phyloP scores from a whole-genome alignment of 1,140 invertebrate species.

The Elysia chlorotica region DNA sequence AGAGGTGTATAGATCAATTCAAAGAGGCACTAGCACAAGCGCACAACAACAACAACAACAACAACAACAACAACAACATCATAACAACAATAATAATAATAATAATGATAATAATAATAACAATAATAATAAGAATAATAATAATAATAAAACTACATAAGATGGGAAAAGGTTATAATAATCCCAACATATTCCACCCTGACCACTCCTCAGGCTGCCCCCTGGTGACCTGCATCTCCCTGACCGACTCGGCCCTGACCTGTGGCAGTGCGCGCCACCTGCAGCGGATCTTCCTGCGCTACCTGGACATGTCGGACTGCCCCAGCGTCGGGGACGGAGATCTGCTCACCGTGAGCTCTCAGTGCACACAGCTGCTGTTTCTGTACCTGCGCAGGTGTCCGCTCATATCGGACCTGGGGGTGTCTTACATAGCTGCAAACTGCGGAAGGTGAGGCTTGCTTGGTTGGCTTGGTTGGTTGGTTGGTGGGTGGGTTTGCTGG shows the following conservation, averaged over 20 bases:
- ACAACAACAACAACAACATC: too few species aligned
- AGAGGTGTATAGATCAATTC: too few species aligned
- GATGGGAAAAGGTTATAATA: too few species aligned
- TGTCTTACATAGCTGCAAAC: slow-evolving; percentile 78
- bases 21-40: too few species aligned
- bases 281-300: slow-evolving; percentile 59
- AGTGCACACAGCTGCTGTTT: slow-evolving; percentile 84
- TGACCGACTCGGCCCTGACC: slow-evolving; percentile 67
- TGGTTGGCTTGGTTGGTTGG: too few species aligned
- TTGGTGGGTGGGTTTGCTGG: too few species aligned
- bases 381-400: slow-evolving; percentile 87
- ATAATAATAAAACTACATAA: too few species aligned
- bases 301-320: slow-evolving; percentile 79
- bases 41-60: too few species aligned
- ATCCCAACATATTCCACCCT: too few species aligned
- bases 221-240: slow-evolving; percentile 72
- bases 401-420: slow-evolving; percentile 48
- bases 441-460: slow-evolving; percentile 66
- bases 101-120: too few species aligned
- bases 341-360: slow-evolving; percentile 78
- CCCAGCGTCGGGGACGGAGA: slow-evolving; percentile 80
- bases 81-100: too few species aligned
- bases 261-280: slow-evolving; percentile 65
- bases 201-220: slow-evolving; percentile 68
- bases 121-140: too few species aligned